Base-by-base conservation (phyloP, 2,888 invertebrate genomes). In the Drosophila quinaria region DNA sequence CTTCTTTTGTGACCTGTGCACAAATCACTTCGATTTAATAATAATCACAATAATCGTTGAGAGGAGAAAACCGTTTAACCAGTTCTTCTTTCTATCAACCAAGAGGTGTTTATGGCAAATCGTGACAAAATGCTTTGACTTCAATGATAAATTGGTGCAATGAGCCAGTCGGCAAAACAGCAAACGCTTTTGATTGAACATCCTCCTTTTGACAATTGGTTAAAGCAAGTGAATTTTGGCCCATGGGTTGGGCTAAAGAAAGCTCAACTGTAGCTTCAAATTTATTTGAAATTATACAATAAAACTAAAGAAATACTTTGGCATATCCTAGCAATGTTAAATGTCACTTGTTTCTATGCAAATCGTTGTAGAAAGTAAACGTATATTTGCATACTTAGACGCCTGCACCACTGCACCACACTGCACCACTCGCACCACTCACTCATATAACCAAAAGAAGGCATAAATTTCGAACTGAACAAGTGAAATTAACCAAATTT, bases 51-150 rank as follows among this genome's bases (percentile, higher is more conserved):
- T 65, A 64, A 83, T 81, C 81, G 84, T 9, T 37, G 29, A 54
- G 29, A 54, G 52, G 64, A 59, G 60, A 64, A 73, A 69, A 70
- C 56, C 62, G 56, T 74, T 83, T 66, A 61, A 67, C 59, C 49
- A 63, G 67, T 70, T 83, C 69, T 78, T 42, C 44, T n/a, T 37
- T 22, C 29, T 29, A 29, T 15, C 22, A 11, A 44, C 74, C 81
- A 64, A 89, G 89, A 89, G 89, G 84, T 85, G 89, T 85, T 85
- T 85, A 87, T 83, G 85, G 81, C 63, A 63, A 81, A 81, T 85
- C 84, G 84, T 85, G 89, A 89, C 87, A 87, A 62, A 76, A 84
- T 72, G 71, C 89, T 76, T 85, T 71, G 75, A 78, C 81, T 80
- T 80, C 50, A 46, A 69, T 73, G 78, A 77, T 58, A 78, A 78